Evolutionary conservation across 2,113 vertebrate species (phyloP), one percentile per base, ranked within the genome.

Genomic region (Tretioscincus oriximinensis): DNA sequence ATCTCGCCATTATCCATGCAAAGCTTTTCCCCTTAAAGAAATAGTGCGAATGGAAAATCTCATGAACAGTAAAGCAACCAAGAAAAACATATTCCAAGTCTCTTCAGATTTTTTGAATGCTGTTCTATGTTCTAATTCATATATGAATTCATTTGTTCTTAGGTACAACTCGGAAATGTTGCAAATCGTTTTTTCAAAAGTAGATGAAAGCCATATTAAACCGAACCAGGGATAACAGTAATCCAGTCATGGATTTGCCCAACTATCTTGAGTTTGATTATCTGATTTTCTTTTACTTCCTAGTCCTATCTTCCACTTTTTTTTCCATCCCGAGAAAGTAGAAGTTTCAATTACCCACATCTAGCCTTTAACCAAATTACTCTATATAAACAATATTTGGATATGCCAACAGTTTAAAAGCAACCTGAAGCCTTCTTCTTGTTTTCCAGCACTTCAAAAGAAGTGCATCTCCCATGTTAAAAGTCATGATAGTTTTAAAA

Each of bases 241-340:
- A 65, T 47, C 54, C 18, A n/a, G 47, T 47, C 69, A n/a, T 11
- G 31, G 22, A 29, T 26, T 22, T 18, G 11, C 9, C 80, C 1
- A 31, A 11, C 1, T 2, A 18, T 26, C 21, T 3, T 18, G 3
- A 11, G 8, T 63, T 66, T 65, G n/a, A 5, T 60, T 5, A 1
- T 12, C 1, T 64, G 29, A 47, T 49, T n/a, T 7, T 31, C 64
- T 71, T 8, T 58, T 71, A n/a, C 4, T 2, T 29, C 10, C 16
- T 9, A 9, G 4, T 11, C 7, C 1, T 2, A 2, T 9, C 1
- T 7, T 31, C 28, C 2, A 5, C 2, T 21, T 45, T 9, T 18
- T 18, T 61, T 47, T 60, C 58, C 22, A 76, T 41, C 20, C 26
- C 24, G 58, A 20, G 2, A 8, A 70, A 82, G 3, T 5, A 54